Base-by-base conservation (phyloP, 2,888 invertebrate species). In the Ectemnius cavifrons region DNA sequence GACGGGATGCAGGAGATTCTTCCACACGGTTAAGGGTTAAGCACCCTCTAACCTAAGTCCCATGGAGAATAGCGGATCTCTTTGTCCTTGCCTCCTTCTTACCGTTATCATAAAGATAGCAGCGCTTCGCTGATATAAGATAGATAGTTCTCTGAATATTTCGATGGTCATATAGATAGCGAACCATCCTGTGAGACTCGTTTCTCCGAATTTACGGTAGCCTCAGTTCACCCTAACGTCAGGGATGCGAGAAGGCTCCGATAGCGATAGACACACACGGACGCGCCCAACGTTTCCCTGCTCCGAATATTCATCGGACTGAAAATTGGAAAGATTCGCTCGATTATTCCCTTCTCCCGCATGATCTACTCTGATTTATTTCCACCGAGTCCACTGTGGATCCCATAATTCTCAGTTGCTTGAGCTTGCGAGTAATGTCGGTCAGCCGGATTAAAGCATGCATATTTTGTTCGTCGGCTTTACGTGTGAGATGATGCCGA, bases 1-100 rank as follows among this genome's bases (percentile, higher is more conserved):
- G 37, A 37, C 37, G 37, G 37, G 37, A 37, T 11, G 37, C 11
- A 11, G 37, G 46, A 63, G 72, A 80, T 81, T 79, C 82, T 84
- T 81, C 76, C 72, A 71, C 67, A 75, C 79, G 84, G 84, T 75
- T 80, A 69, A 72, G 75, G 77, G 77, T 85, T 85, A 84, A 78
- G 78, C 74, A 73, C 72, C 37, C 37, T 69, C 75, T 62, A 57
- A 59, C 62, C 49, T 37, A 61, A 61, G 67, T 27, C 60, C 66
- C 75, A 78, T 79, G 71, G 82, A 63, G 82, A 84, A 77, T 78
- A 75, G 71, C 59, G 62, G 60, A 16, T 4, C 70, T 74, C 71
- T 77, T 76, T 76, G 66, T 71, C 56, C 69, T 67, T 71, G 56
- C 67, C 67, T 73, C 52, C 13, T 52, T 52, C n/a, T 16, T 52